Conservation (phyloP, 2,797 vertebrate genomes). For the Selene dorsalis region DNA sequence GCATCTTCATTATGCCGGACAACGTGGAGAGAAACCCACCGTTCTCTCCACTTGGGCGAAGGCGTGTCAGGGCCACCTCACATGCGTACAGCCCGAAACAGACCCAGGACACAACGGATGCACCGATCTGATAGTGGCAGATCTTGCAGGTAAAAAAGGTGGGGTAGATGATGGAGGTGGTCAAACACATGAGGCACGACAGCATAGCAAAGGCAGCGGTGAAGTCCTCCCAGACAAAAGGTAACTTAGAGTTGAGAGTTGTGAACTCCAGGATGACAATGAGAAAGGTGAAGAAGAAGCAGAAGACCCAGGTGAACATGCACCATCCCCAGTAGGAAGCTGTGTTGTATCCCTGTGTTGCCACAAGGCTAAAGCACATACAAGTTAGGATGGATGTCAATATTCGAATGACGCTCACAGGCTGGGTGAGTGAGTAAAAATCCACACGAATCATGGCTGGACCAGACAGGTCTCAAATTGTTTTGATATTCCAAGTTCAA, state of each 20-base stretch:
- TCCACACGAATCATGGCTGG: slow-evolving; percentile 67
- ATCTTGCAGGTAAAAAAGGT: slow-evolving; percentile 63
- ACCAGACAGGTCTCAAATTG: neutral
- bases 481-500: slow-evolving; percentile 6
- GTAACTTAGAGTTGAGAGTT: slow-evolving; percentile 76
- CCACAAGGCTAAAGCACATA: slow-evolving; percentile 85
- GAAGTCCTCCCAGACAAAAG: slow-evolving; percentile 91
- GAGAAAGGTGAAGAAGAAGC: slow-evolving; percentile 83
- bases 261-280: slow-evolving; percentile 88
- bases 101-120: slow-evolving; percentile 84
- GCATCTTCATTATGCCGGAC: slow-evolving; percentile 90
- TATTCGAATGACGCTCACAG: slow-evolving; percentile 83
- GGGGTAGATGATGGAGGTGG: slow-evolving; percentile 87
- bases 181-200: slow-evolving; percentile 85
- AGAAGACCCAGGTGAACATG: slow-evolving; percentile 93
- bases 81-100: slow-evolving; percentile 81
- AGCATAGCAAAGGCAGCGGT: slow-evolving; percentile 88
- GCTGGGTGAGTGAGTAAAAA: slow-evolving; percentile 66
- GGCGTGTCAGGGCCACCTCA: slow-evolving; percentile 82
- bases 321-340: slow-evolving; percentile 86
- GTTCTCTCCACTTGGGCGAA: slow-evolving; percentile 80
- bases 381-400: slow-evolving; percentile 82
- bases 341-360: rapidly evolving
- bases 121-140: slow-evolving; percentile 75
- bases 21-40: slow-evolving; percentile 89